Conservation (phyloP, 2,888 invertebrate genomes). For the Macropis europaea region DNA sequence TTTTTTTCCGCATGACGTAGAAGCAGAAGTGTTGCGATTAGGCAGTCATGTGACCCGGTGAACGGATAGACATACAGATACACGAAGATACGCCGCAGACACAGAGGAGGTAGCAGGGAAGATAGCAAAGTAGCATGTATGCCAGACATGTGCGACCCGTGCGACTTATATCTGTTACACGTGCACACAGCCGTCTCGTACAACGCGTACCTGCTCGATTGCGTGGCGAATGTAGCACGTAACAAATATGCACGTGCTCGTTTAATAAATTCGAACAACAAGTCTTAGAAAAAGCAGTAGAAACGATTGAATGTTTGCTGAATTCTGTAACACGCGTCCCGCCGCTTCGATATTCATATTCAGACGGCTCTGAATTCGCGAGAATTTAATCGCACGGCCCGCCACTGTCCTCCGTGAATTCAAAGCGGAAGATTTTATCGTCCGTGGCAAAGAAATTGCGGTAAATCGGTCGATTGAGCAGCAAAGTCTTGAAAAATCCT, state of each 20-base stretch:
- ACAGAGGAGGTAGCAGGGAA: neutral
- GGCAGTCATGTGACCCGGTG: slow-evolving; percentile 16
- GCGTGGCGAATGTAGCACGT: slow-evolving; percentile 7
- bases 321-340: no score
- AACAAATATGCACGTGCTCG: slow-evolving; percentile 2
- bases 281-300: neutral
- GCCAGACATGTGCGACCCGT: slow-evolving; percentile 67
- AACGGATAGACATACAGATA: slow-evolving; percentile 23
- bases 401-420: neutral
- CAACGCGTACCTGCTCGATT: neutral
- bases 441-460: slow-evolving; percentile 18
- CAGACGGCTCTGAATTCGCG: no score
- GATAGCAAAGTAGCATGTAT: slow-evolving; percentile 46
- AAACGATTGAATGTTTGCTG: slow-evolving; percentile 6
- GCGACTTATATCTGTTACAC: slow-evolving; percentile 71
- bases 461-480: slow-evolving; percentile 54
- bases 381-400: neutral
- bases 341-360: no score
- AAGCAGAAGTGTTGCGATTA: slow-evolving; percentile 27
- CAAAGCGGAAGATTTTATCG: slow-evolving; percentile 22
- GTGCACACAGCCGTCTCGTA: slow-evolving; percentile 18
- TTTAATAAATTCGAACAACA: slow-evolving; percentile 12
- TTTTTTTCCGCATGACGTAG: slow-evolving; percentile 9
- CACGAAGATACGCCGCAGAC: slow-evolving; percentile 23
- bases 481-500: slow-evolving; percentile 44